A percentile compares a stretch with the other conserved stretches of the same genome.
phyloP scores from a whole-genome alignment of 2,797 vertebrate species.

The Onychomys arenicola region DNA sequence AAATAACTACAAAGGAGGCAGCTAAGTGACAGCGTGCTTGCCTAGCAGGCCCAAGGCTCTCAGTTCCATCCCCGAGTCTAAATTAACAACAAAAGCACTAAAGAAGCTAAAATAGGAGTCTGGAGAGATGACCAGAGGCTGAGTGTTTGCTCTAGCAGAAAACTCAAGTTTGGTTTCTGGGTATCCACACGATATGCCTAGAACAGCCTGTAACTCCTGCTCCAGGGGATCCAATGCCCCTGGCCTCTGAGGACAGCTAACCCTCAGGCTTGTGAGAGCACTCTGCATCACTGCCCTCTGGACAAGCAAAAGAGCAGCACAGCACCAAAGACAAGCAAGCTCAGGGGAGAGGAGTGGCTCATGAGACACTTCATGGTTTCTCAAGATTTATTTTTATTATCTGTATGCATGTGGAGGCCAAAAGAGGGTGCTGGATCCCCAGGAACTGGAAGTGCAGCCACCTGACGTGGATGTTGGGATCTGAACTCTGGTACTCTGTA shows the following conservation, averaged over 20 bases:
- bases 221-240: background rate
- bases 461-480: background rate
- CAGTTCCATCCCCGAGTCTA: background rate
- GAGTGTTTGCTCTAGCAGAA: background rate
- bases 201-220: background rate
- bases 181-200: background rate
- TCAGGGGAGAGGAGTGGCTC: background rate
- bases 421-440: background rate
- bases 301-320: background rate
- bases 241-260: background rate
- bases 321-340: background rate
- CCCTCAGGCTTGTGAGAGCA: background rate
- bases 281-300: background rate
- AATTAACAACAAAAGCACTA: background rate
- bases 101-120: background rate
- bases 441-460: background rate
- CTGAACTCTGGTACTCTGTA: background rate
- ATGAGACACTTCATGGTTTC: background rate
- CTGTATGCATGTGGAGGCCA: background rate
- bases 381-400: background rate
- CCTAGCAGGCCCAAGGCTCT: background rate
- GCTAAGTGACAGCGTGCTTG: background rate
- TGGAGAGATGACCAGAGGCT: background rate
- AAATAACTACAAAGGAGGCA: background rate
- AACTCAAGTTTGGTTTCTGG: background rate